A percentile compares a stretch with the other conserved stretches of the same genome.
These are phyloP conservation scores for Acanthosepion lycidas DNA, from an alignment of 2,888 invertebrate species.

Conservation along the genomic window DNA sequence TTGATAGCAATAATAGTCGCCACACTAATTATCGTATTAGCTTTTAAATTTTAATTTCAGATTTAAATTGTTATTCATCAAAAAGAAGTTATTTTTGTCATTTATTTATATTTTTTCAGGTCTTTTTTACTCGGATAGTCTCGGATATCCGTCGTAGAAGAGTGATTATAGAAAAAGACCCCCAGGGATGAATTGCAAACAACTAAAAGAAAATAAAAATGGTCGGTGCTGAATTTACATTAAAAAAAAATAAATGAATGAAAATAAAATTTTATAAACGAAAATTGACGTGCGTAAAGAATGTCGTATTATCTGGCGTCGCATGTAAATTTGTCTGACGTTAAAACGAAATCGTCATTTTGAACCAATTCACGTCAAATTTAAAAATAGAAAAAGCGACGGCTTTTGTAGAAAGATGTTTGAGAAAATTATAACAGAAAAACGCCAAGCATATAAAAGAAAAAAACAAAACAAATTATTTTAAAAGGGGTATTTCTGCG, in stretches of 20 bases:
- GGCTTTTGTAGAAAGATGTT: neutral
- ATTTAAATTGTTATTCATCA: neutral
- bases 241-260: neutral
- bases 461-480: neutral
- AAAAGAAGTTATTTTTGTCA: neutral
- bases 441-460: neutral
- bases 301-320: neutral
- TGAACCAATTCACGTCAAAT: neutral
- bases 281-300: neutral
- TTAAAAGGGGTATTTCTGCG: too few species aligned
- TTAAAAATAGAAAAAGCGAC: neutral
- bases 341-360: neutral
- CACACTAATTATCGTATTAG: neutral
- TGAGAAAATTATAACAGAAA: neutral
- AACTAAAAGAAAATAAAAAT: too few species aligned
- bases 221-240: neutral
- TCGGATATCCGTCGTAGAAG: neutral
- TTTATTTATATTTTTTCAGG: neutral
- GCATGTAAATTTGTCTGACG: neutral
- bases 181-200: neutral
- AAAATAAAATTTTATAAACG: slow-evolving; percentile 1
- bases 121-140: neutral
- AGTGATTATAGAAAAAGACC: neutral
- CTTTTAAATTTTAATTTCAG: neutral
- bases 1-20: neutral